phyloP scores from a whole-genome alignment of 1,140 invertebrate species.

The Antheraea pernyi region DNA sequence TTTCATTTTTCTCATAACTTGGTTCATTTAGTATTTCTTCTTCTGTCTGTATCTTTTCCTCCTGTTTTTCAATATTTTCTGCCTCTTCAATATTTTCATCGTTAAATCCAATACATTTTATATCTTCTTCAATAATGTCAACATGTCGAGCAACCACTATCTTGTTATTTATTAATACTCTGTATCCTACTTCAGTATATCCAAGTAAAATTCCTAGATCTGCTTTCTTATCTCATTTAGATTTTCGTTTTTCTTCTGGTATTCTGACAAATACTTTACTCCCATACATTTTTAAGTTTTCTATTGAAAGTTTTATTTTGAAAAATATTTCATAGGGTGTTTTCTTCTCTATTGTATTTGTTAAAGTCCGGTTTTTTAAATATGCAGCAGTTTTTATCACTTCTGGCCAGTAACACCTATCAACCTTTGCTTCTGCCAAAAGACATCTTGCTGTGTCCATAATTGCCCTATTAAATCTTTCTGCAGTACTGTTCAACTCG shows the following conservation, averaged over 20 bases:
- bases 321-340: slow-evolving; percentile 54
- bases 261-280: slow-evolving; percentile 48
- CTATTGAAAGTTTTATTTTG: slow-evolving; percentile 40
- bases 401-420: slow-evolving; percentile 52
- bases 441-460: slow-evolving; percentile 45
- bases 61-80: too few relatives aligned
- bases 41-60: too few relatives aligned
- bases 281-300: slow-evolving; percentile 50
- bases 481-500: slow-evolving; percentile 57
- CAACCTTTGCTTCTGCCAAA: slow-evolving; percentile 41
- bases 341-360: slow-evolving; percentile 40
- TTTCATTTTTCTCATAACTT: too few relatives aligned
- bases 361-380: slow-evolving; percentile 40
- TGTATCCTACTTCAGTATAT: slow-evolving; percentile 37
- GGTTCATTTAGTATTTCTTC: too few relatives aligned
- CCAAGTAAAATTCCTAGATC: slow-evolving; percentile 34
- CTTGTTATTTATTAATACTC: slow-evolving; percentile 37
- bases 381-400: slow-evolving; percentile 37
- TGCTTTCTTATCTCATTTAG: slow-evolving; percentile 53
- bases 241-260: slow-evolving; percentile 44
- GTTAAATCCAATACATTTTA: slow-evolving; percentile 34
- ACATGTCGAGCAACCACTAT: slow-evolving; percentile 40
- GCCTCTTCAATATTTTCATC: slow-evolving; percentile 21
- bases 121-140: slow-evolving; percentile 39
- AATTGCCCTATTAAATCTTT: slow-evolving; percentile 51